Evolutionary conservation across 2,113 vertebrate genomes (phyloP).

Genomic region (Abramis brama): DNA sequence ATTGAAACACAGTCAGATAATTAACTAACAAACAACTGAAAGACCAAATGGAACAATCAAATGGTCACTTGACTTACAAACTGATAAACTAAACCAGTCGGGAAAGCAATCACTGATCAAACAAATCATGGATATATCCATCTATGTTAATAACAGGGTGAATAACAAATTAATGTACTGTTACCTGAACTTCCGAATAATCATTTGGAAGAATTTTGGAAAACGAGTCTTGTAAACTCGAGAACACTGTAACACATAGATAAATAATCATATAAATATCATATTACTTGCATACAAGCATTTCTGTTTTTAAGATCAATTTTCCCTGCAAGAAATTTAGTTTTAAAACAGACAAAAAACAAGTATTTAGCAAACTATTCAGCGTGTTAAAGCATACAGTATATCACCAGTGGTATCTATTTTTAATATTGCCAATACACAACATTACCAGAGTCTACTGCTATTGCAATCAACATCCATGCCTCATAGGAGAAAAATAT

Average conservation of each 20-base stretch:
- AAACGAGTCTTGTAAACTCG: neutral
- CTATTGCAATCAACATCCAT: neutral
- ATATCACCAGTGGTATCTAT: neutral
- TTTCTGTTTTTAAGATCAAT: neutral
- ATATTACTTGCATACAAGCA: neutral
- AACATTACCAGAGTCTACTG: neutral
- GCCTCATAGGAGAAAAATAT: neutral
- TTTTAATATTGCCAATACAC: neutral
- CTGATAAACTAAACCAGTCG: too few species aligned
- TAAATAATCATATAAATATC: neutral
- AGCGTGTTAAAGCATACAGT: neutral
- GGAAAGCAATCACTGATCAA: too few species aligned
- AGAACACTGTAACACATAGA: neutral
- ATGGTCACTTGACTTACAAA: neutral
- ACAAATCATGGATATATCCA: too few species aligned
- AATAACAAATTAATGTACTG: neutral
- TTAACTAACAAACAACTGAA: neutral
- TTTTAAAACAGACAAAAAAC: neutral
- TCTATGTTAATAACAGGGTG: neutral
- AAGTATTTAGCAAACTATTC: neutral
- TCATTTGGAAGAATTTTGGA: accelerated
- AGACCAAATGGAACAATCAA: neutral
- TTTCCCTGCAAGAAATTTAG: neutral
- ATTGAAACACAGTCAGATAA: neutral
- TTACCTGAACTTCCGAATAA: neutral